Evolutionary conservation across 1,140 invertebrate genomes (phyloP).

Genomic region (Lutraria rhynchaena): DNA sequence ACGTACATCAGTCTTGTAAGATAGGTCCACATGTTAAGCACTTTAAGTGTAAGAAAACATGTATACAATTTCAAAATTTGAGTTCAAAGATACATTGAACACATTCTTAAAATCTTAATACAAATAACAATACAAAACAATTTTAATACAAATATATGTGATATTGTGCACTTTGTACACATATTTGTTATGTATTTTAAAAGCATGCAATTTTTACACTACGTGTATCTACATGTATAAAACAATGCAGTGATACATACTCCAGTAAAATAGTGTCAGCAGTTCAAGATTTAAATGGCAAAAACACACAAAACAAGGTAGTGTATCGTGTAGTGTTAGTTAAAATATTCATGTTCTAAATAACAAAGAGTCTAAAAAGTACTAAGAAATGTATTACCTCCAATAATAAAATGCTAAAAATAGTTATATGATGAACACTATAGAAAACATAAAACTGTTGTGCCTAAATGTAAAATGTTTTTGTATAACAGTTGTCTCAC

Average conservation of each 20-base stretch:
- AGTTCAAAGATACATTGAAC: not conserved
- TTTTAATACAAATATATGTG: conserved; percentile 9
- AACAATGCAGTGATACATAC: conserved; percentile 12
- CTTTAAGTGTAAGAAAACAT: conserved; percentile 22
- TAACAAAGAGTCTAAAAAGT: too few relatives aligned
- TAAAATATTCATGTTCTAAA: too few relatives aligned
- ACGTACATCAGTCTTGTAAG: too few relatives aligned
- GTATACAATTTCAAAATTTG: not conserved
- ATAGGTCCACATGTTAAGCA: conserved; percentile 1
- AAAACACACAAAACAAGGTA: conserved; percentile 2
- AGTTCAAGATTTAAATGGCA: conserved; percentile 18
- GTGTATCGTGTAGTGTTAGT: too few relatives aligned
- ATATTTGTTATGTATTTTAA: not conserved
- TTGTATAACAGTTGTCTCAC: too few relatives aligned
- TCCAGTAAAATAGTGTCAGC: conserved; percentile 20
- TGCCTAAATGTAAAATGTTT: too few relatives aligned
- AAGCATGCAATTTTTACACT: conserved; percentile 15
- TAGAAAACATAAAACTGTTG: too few relatives aligned
- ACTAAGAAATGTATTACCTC: too few relatives aligned
- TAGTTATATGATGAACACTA: too few relatives aligned
- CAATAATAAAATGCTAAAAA: too few relatives aligned
- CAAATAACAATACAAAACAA: conserved; percentile 34
- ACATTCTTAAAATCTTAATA: conserved; percentile 31
- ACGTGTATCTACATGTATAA: conserved; percentile 30
- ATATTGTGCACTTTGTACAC: conserved; percentile 37